These are phyloP conservation scores for Ciconia boyciana DNA, from an alignment of 2,113 vertebrate species.

Conservation along the genomic window DNA sequence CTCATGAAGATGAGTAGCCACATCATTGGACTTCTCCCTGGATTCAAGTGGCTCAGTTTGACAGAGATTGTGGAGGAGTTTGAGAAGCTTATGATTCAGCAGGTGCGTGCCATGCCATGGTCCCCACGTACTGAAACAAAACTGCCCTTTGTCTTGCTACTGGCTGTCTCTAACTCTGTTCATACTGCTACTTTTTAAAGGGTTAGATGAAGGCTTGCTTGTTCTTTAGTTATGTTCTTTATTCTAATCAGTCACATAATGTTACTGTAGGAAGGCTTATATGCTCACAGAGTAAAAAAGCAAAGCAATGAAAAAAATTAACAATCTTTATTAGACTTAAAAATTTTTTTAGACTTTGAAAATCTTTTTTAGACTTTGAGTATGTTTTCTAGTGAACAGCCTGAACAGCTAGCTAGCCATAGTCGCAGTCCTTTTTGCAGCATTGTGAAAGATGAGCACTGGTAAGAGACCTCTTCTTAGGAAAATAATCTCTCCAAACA, in stretches of 20 bases:
- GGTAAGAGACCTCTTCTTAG: not conserved
- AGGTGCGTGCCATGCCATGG: conserved; percentile 71
- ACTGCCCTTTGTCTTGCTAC: not conserved
- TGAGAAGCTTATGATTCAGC: conserved; percentile 94
- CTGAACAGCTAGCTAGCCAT: not conserved
- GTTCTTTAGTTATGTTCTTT: not conserved
- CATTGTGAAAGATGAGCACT: not conserved
- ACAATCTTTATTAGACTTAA: not conserved
- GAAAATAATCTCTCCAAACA: not conserved
- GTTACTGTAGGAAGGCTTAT: not conserved
- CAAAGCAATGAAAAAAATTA: not conserved
- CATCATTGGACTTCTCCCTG: conserved; percentile 85
- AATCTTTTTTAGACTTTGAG: not conserved
- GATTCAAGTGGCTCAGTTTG: conserved; percentile 93
- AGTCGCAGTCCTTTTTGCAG: not conserved
- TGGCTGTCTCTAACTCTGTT: not conserved
- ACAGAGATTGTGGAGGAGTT: conserved; percentile 91
- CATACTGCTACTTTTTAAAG: not conserved
- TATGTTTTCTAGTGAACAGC: not conserved
- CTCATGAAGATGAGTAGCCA: conserved; percentile 88
- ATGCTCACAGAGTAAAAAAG: not conserved
- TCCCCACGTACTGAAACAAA: not conserved
- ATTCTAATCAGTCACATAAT: not conserved
- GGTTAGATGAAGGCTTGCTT: not conserved
- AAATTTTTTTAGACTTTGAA: not conserved